Evolutionary conservation across 2,797 vertebrate species (phyloP).

Genomic region (Acrossocheilus fasciatus): DNA sequence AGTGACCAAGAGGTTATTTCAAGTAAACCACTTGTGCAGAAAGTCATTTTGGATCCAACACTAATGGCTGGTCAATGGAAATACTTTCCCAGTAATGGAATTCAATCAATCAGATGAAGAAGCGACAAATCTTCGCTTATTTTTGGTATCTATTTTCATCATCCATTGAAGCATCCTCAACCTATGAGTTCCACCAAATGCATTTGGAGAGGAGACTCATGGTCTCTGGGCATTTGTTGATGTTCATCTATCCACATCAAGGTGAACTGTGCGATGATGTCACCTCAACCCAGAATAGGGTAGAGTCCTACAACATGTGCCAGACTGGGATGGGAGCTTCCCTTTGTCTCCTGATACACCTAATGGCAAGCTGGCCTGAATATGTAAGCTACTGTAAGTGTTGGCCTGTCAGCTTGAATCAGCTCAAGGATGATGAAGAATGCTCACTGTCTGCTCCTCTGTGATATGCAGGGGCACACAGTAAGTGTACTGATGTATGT

Average conservation of each 20-base stretch:
- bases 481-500: slow-evolving; percentile 28
- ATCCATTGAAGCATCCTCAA: slow-evolving; percentile 7
- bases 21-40: slow-evolving; percentile 27
- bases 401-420: slow-evolving; percentile 74
- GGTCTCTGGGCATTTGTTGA: slow-evolving; percentile 5
- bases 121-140: not conserved
- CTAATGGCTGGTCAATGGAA: slow-evolving; percentile 16
- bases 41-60: slow-evolving; percentile 39
- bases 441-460: slow-evolving; percentile 57
- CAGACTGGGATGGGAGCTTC: slow-evolving; percentile 61
- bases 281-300: slow-evolving; percentile 5
- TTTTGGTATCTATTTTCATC: slow-evolving; percentile 13
- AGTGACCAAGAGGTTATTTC: slow-evolving; percentile 35
- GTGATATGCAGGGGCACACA: slow-evolving; percentile 7
- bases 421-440: slow-evolving; percentile 66
- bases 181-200: not conserved
- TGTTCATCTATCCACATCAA: not conserved
- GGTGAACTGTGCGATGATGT: slow-evolving; percentile 15
- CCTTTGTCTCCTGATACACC: slow-evolving; percentile 67
- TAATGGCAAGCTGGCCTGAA: slow-evolving; percentile 74
- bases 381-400: slow-evolving; percentile 72
- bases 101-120: slow-evolving; percentile 33
- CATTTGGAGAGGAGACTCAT: slow-evolving; percentile 2
- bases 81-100: slow-evolving; percentile 32
- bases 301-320: slow-evolving; percentile 15